Base-by-base conservation (phyloP, 2,888 invertebrate species). In the Euphydryas editha region DNA sequence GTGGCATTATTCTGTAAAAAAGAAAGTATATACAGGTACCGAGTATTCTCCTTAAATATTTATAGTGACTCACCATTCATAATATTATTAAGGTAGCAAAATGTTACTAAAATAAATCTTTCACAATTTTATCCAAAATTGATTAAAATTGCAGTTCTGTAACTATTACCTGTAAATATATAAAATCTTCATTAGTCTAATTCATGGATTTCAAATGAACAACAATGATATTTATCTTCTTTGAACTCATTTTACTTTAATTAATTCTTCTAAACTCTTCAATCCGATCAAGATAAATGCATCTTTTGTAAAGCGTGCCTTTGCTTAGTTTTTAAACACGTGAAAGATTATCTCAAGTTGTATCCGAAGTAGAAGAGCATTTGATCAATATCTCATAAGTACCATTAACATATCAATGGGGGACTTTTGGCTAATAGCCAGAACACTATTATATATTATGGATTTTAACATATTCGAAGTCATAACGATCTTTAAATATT, bases 371-470 rank as follows among this genome's bases (percentile, higher is more conserved):
- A 63, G 68, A 69, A 66, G 67, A 65, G 61, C 67, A 51, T 51
- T 51, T 59, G 68, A 73, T 73, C 73, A 67, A 73, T 75, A 72
- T 72, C 73, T 67, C 62, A 60, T 68, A 70, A 76, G 74, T 68
- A 69, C 69, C 75, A 72, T 76, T 76, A 75, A 68, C 74, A 76
- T 76, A 76, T 73, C 74, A 72, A 73, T 70, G 68, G 75, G 72
- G 66, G 65, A 70, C 67, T 66, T 72, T 71, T 78, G 78, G 78
- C 77, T 37, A 57, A 58, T 64, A 59, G 75, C 78, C 77, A 77
- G 74, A 60, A 56, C 59, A 72, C 70, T 67, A 67, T 30, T 8
- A 51, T 68, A 71, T 74, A 71, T 73, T 69, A 69, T 66, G 65
- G 24, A 51, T 65, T 67, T 64, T 67, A 67, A 70, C 67, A 60